phyloP scores from a whole-genome alignment of 92 coral and sea anemone genomes.

The Paragorgia papillata region DNA sequence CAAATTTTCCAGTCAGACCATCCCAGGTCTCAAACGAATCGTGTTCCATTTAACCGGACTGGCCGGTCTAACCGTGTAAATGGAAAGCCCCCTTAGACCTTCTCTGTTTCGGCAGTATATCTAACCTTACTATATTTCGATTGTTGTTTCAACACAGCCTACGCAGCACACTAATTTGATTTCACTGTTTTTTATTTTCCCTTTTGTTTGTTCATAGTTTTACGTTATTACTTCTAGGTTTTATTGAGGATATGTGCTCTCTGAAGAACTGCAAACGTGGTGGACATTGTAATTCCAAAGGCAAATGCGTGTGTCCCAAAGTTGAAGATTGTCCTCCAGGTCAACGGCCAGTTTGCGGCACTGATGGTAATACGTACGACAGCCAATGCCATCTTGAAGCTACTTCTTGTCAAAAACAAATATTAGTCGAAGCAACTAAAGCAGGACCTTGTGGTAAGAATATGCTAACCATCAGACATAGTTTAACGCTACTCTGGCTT shows the following conservation, averaged over 20 bases:
- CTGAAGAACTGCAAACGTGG: slow-evolving; percentile 73
- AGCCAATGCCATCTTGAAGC: slow-evolving; percentile 78
- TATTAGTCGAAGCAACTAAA: slow-evolving; percentile 48
- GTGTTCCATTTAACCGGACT: too few species aligned
- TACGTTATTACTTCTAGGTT: slow-evolving; percentile 54
- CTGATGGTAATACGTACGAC: slow-evolving; percentile 76
- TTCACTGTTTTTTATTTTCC: background rate
- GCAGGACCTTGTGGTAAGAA: slow-evolving; percentile 87
- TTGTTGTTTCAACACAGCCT: too few species aligned
- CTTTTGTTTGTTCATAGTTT: background rate
- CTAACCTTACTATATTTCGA: too few species aligned
- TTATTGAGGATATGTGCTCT: slow-evolving; percentile 76
- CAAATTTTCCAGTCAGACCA: too few species aligned
- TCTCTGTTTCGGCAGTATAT: too few species aligned
- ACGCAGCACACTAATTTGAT: too few species aligned
- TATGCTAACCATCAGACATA: background rate
- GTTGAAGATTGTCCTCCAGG: slow-evolving; percentile 66
- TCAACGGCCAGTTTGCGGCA: slow-evolving; percentile 82
- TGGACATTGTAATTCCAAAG: slow-evolving; percentile 73
- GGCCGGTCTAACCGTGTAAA: too few species aligned
- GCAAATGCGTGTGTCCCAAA: slow-evolving; percentile 73
- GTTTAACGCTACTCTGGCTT: too few species aligned
- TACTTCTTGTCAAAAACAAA: slow-evolving; percentile 64
- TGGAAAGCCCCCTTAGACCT: too few species aligned
- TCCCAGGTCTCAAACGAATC: too few species aligned